These are phyloP conservation scores for Macrobrachium nipponense DNA, from an alignment of 1,140 invertebrate species.

Conservation along the genomic window DNA sequence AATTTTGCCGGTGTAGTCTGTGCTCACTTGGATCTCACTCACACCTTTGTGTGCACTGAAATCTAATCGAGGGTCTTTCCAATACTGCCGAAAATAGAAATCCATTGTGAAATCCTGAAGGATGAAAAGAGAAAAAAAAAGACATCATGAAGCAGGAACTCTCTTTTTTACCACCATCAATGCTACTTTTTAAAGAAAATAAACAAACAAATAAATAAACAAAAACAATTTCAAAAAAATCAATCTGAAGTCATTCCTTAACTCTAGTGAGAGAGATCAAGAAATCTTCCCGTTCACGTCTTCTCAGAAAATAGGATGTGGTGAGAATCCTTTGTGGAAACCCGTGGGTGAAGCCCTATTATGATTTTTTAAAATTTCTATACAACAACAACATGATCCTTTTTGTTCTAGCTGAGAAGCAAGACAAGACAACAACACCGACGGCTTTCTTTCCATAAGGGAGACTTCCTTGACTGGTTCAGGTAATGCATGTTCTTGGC, in stretches of 20 bases:
- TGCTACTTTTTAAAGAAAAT: too few species aligned
- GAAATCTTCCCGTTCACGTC: neutral
- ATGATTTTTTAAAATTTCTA: too few species aligned
- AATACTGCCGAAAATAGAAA: conserved; percentile 98
- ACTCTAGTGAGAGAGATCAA: conserved; percentile 38
- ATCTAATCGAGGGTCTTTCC: conserved; percentile 93
- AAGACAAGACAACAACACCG: too few species aligned
- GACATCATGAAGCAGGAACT: conserved; percentile 7
- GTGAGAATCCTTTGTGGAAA: too few species aligned
- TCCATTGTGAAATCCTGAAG: conserved; percentile 96
- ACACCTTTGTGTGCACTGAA: conserved; percentile 88
- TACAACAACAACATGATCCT: too few species aligned
- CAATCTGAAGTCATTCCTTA: conserved; percentile 22
- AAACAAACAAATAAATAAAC: too few species aligned
- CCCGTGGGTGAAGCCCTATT: too few species aligned
- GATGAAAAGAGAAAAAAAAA: conserved; percentile 64
- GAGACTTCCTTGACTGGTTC: neutral
- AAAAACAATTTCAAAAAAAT: too few species aligned
- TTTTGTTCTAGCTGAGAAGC: too few species aligned
- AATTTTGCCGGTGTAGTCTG: conserved; percentile 96
- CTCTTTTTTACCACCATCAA: too few species aligned
- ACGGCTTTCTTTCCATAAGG: too few species aligned
- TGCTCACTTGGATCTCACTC: conserved; percentile 84
- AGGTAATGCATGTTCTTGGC: neutral
- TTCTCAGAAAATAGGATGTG: too few species aligned